Base-by-base conservation (phyloP, 2,888 invertebrate genomes). In the Troilus luridus region DNA sequence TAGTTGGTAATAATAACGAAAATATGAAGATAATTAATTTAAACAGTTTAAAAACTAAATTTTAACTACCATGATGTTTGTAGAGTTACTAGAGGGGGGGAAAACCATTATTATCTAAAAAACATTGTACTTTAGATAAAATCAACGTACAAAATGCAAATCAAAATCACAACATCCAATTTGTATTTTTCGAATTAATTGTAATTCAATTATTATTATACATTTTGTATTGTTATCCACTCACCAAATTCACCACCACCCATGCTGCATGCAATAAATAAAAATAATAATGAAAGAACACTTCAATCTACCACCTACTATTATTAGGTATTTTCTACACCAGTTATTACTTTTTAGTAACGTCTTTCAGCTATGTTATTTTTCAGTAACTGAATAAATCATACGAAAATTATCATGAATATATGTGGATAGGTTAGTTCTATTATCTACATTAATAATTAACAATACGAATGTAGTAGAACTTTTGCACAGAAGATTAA, bases 201-300 rank as follows among this genome's bases (percentile, higher is more conserved):
- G 19, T 85, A 56, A 41, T 41, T 41, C 41, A 41, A 21, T 0
- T 24, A 1, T 56, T 21, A 11, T 85, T 56, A 10, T 56, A 11
- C 6, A 27, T 12, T 24, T 60, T 41, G 17, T 88, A 60, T 62
- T 12, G 27, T 27, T 62, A 60, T 27, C 24, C 27, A 88, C 88
- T 88, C 62, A 88, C 89, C 62, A 85, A 64, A 21, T 67, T 11
- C 21, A 62, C 67, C 89, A 89, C 62, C 89, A 89, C 60, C 64
- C 89, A 89, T 64, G 89, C 89, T 89, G 89, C 89, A 89, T 89
- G 89, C 89, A 64, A 64, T 64, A 21, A 89, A 89, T 41, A 54
- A 89, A 59, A 60, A 77, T 17, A 62, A 62, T 21, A 62, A 62
- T 62, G 11, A 64, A n/a, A 64, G 10, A 64, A 27, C 41, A 27